These are phyloP conservation scores for Rafetus swinhoei DNA, from an alignment of 2,113 vertebrate genomes.

Conservation along the genomic window DNA sequence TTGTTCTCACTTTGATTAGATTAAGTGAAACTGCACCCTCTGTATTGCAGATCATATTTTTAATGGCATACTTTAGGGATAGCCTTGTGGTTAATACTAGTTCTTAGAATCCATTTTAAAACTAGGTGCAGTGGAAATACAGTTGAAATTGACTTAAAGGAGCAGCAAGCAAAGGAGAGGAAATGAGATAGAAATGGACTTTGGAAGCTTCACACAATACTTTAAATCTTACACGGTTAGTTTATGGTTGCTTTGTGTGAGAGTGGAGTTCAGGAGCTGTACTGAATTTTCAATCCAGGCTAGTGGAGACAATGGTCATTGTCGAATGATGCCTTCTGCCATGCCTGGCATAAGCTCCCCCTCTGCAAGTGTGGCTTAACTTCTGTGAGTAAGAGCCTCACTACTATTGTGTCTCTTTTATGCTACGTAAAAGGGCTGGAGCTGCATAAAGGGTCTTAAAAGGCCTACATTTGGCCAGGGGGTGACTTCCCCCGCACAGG, in stretches of 20 bases:
- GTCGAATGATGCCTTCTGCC: background rate
- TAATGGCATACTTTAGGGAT: slow-evolving; percentile 57
- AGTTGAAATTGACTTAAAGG: background rate
- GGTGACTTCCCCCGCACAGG: background rate
- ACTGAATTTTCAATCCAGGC: background rate
- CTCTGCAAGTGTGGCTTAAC: background rate
- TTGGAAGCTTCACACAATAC: background rate
- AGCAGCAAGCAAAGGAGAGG: background rate
- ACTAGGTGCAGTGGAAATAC: background rate
- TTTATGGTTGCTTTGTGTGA: background rate
- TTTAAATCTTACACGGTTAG: background rate
- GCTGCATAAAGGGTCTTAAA: background rate
- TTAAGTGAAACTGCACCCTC: slow-evolving; percentile 47
- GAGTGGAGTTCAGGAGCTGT: background rate
- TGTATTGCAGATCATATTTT: slow-evolving; percentile 34
- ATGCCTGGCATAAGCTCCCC: background rate
- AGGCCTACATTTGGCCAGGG: background rate
- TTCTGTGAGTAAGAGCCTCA: background rate
- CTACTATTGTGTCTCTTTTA: background rate
- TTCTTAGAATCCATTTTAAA: slow-evolving; percentile 68
- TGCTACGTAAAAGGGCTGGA: background rate
- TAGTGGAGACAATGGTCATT: background rate
- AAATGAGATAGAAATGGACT: slow-evolving; percentile 1
- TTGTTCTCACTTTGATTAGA: slow-evolving; percentile 40
- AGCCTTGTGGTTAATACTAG: slow-evolving; percentile 57